A percentile compares a stretch with the other conserved stretches of the same genome.
These are phyloP conservation scores for Hippopotamus amphibius DNA, from an alignment of 2,113 vertebrate genomes.

Conservation along the genomic window DNA sequence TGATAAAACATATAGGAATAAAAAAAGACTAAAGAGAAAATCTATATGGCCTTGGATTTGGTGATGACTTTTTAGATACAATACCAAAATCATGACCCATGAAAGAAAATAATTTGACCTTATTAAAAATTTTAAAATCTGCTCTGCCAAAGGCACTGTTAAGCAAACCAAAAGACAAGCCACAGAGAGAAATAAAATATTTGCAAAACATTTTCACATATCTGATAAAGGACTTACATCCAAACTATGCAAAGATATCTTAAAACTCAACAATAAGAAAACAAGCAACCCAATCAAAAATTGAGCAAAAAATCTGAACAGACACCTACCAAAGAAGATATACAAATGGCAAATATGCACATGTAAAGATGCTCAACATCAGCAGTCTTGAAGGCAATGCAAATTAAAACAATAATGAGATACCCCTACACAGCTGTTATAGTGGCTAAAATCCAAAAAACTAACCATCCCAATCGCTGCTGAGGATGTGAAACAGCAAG, in stretches of 20 bases:
- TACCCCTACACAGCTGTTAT: background rate
- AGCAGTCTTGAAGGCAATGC: background rate
- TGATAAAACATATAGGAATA: background rate
- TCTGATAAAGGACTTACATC: background rate
- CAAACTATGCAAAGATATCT: background rate
- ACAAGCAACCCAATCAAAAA: background rate
- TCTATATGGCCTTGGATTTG: background rate
- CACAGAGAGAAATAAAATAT: background rate
- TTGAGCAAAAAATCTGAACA: background rate
- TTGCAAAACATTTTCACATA: background rate
- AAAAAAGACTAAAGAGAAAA: background rate
- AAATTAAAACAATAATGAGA: slow-evolving; percentile 20
- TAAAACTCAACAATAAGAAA: background rate
- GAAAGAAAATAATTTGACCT: background rate
- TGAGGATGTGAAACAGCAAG: background rate
- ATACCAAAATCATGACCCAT: background rate
- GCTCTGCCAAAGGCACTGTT: background rate
- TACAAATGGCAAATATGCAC: background rate
- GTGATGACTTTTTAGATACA: background rate
- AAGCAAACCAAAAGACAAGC: background rate
- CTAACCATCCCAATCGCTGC: background rate
- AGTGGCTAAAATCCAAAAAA: background rate
- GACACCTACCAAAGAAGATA: background rate
- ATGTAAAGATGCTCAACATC: background rate
- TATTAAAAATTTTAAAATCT: slow-evolving; percentile 1